A percentile compares a stretch with the other conserved stretches of the same genome.
phyloP scores from a whole-genome alignment of 2,888 invertebrate species.

The Fissipunctia ypsillon region DNA sequence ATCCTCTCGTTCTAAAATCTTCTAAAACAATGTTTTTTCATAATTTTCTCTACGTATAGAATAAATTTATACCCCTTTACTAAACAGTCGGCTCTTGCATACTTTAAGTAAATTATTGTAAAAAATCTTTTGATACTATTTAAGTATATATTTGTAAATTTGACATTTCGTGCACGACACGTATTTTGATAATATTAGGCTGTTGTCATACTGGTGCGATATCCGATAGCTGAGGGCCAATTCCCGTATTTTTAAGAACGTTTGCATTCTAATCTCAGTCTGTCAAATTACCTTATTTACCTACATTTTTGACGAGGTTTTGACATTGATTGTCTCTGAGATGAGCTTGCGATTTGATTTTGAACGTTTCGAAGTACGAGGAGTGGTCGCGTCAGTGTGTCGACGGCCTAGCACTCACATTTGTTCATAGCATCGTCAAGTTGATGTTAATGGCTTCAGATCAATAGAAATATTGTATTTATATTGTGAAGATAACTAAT shows the following conservation, averaged over 20 bases:
- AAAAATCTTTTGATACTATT: slow-evolving; percentile 69
- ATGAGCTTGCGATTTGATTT: neutral
- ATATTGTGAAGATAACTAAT: neutral
- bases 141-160: slow-evolving; percentile 68
- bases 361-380: neutral
- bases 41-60: slow-evolving; percentile 49
- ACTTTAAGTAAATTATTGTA: slow-evolving; percentile 67
- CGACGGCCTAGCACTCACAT: slow-evolving; percentile 43
- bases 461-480: slow-evolving; percentile 12
- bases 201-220: slow-evolving; percentile 24
- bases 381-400: slow-evolving; percentile 28
- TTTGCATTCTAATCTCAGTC: too few species aligned
- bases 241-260: neutral
- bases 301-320: too few species aligned
- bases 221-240: too few species aligned
- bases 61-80: slow-evolving; percentile 61
- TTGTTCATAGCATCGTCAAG: slow-evolving; percentile 52
- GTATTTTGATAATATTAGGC: slow-evolving; percentile 58
- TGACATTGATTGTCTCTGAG: neutral
- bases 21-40: slow-evolving; percentile 48
- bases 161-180: slow-evolving; percentile 66
- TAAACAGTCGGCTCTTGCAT: slow-evolving; percentile 52
- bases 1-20: neutral
- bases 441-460: slow-evolving; percentile 45
- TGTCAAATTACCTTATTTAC: too few species aligned